Evolutionary conservation across 2,797 vertebrate species (phyloP), one percentile per base, ranked within the genome.

Genomic region (Thalassophryne amazonica): DNA sequence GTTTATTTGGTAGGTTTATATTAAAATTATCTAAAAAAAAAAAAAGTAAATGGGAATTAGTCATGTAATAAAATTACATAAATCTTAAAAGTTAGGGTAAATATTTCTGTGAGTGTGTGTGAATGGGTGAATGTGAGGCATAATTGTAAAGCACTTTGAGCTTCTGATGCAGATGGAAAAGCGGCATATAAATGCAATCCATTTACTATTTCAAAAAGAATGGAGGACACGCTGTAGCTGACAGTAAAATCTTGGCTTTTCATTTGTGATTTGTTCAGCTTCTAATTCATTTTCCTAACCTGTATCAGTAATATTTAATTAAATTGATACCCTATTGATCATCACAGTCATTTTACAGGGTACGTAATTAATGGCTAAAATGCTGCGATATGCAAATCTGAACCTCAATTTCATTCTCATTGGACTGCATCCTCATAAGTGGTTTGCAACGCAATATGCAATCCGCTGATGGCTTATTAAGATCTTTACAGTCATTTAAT

Each of bases 391-490:
- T 83, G 85, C 87, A 87, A 82, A 87, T 83, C 70, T 60, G 40
- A 68, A 67, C 77, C 79, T 75, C 74, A 73, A 67, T 82, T 81
- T 79, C 45, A 56, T 71, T 76, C 76, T 75, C 68, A 62, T 55
- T 65, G 77, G 71, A 73, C 78, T 77, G 72, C 73, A 70, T 79
- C 74, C 77, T 80, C 75, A 82, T 82, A 87, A 89, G 86, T 88
- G 81, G 68, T 78, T 78, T 79, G 84, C 76, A 73, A 80, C 84
- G 68, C 83, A 85, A 86, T 87, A 84, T 83, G 76, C 80, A 83
- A 81, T 88, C 76, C 73, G 30, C 85, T 81, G 84, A 84, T 87
- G 86, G 87, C 86, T 88, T 89, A 88, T 90, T 91, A 86, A 88
- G 85, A 89, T 88, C 81, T 75, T 83, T 78, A 86, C 80, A 83